phyloP scores from a whole-genome alignment of 2,113 vertebrate genomes.

The Ivindomyrus marchei region DNA sequence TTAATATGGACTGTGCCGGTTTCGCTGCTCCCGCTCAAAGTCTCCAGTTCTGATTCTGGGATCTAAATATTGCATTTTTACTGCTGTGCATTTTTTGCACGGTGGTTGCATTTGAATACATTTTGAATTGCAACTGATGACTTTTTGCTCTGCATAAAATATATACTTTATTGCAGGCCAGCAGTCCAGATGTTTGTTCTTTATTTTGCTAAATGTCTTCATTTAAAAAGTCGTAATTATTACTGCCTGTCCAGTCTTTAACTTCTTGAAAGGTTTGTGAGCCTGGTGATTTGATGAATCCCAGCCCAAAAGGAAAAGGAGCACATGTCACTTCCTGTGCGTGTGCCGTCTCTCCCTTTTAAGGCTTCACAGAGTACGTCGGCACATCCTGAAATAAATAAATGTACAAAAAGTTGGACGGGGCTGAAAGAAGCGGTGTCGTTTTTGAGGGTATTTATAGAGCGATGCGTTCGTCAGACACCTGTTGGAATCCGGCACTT shows the following conservation, averaged over 20 bases:
- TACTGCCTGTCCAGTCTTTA: background rate
- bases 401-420: background rate
- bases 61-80: background rate
- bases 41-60: background rate
- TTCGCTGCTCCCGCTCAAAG: background rate
- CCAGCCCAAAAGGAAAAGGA: background rate
- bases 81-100: background rate
- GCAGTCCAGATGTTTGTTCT: background rate
- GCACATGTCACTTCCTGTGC: background rate
- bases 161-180: background rate
- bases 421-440: conserved; percentile 27
- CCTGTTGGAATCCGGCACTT: conserved; percentile 38
- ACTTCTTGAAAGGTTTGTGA: background rate
- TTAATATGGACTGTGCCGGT: background rate
- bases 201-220: background rate
- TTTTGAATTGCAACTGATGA: background rate
- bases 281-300: background rate
- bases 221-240: background rate
- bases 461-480: conserved; percentile 43
- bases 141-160: background rate
- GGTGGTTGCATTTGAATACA: background rate
- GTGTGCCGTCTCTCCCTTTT: background rate
- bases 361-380: background rate
- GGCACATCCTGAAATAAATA: conserved; percentile 3
- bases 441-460: conserved; percentile 50